Conservation (phyloP, 1,140 invertebrate species). For the Hestina assimilis region DNA sequence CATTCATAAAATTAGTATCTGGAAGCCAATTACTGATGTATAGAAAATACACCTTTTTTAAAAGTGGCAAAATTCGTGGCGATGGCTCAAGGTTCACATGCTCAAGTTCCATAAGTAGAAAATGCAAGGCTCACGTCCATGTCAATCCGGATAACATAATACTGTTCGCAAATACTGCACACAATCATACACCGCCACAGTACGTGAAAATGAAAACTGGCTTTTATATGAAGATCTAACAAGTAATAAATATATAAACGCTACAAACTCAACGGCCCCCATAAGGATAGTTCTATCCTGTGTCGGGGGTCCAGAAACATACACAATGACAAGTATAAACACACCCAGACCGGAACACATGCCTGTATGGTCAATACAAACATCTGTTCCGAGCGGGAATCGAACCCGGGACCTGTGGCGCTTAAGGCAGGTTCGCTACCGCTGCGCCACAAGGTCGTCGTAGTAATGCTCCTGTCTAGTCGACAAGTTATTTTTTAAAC, state of each 20-base stretch:
- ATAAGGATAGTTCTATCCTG: too few species aligned
- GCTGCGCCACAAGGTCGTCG: too few species aligned
- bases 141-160: conserved; percentile 30
- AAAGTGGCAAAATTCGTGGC: conserved; percentile 24
- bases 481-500: too few species aligned
- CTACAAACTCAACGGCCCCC: too few species aligned
- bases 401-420: too few species aligned
- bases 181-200: conserved; percentile 36
- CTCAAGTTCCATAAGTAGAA: conserved; percentile 22
- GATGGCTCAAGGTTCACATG: conserved; percentile 41
- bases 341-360: too few species aligned
- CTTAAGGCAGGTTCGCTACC: too few species aligned
- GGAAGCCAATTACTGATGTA: conserved; percentile 36
- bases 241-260: not conserved
- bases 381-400: too few species aligned
- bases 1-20: conserved; percentile 32
- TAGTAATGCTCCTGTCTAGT: too few species aligned
- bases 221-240: conserved; percentile 25
- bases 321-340: too few species aligned
- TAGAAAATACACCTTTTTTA: conserved; percentile 39
- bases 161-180: conserved; percentile 1
- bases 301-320: too few species aligned
- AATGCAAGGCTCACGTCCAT: conserved; percentile 39
- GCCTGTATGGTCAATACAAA: too few species aligned
- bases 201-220: conserved; percentile 24